Percentiles rank a stretch among this genome's conserved stretches.
Evolutionary conservation across 30 jellyfish, hydroid and myxozoan genomes (phyloP).

Genomic region (Turritopsis rubra): DNA sequence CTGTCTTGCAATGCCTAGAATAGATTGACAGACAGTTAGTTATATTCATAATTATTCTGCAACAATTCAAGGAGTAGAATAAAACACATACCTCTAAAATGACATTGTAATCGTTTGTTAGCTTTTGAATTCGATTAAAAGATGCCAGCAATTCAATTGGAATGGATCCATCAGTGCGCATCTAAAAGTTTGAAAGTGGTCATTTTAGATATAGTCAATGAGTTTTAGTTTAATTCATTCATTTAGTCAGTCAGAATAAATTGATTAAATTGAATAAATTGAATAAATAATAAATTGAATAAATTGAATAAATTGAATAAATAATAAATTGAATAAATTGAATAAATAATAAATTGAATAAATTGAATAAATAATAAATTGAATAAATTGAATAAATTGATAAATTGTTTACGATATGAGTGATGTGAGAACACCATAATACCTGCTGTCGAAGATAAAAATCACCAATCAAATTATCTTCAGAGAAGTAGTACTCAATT

Average conservation of each 20-base stretch:
- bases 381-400: too few species aligned
- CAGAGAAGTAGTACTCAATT: slow-evolving; percentile 83
- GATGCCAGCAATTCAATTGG: slow-evolving; percentile 83
- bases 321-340: too few species aligned
- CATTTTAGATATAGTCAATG: neutral
- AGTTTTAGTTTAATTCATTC: neutral
- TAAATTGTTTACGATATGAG: too few species aligned
- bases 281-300: too few species aligned
- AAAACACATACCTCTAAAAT: slow-evolving; percentile 60
- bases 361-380: too few species aligned
- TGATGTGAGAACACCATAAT: too few species aligned
- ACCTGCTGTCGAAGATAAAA: slow-evolving; percentile 92
- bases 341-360: too few species aligned
- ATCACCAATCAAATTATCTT: slow-evolving; percentile 92
- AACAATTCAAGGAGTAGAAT: too few species aligned
- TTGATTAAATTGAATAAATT: too few species aligned
- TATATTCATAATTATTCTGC: neutral
- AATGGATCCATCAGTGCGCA: slow-evolving; percentile 86
- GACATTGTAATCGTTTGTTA: slow-evolving; percentile 53
- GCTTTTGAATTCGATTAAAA: slow-evolving; percentile 61
- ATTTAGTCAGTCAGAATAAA: too few species aligned
- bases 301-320: too few species aligned
- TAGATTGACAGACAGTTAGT: neutral
- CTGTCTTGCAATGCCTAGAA: slow-evolving; percentile 72
- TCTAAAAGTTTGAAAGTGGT: slow-evolving; percentile 32